These are phyloP conservation scores for Origma solitaria DNA, from an alignment of 2,113 vertebrate genomes.

Conservation along the genomic window DNA sequence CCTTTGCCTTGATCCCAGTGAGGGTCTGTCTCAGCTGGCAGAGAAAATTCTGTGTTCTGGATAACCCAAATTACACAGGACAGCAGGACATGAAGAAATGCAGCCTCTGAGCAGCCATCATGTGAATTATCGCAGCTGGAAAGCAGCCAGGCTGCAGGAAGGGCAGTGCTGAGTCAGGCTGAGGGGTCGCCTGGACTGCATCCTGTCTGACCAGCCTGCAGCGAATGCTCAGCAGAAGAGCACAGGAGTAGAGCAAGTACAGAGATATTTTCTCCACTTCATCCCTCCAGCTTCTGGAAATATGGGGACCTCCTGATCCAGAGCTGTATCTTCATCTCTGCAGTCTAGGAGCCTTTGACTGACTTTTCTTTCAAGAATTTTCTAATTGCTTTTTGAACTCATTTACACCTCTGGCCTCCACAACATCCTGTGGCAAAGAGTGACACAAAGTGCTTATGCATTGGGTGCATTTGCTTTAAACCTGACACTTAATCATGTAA, in stretches of 20 bases:
- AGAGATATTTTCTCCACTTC: neutral
- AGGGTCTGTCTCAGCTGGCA: neutral
- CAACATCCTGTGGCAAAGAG: neutral
- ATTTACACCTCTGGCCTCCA: neutral
- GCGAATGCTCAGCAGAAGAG: neutral
- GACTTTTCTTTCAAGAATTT: neutral
- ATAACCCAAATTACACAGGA: neutral
- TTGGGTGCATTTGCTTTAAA: constrained; percentile 4
- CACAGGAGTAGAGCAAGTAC: constrained; percentile 4
- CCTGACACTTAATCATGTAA: neutral
- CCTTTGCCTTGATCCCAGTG: neutral
- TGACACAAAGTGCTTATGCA: neutral
- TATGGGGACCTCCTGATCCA: constrained; percentile 36
- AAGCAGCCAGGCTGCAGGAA: constrained; percentile 20
- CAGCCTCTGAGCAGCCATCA: neutral
- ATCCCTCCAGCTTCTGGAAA: constrained; percentile 2
- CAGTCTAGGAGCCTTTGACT: neutral
- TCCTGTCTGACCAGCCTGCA: neutral
- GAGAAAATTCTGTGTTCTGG: neutral
- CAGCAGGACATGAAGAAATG: neutral
- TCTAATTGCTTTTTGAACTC: neutral
- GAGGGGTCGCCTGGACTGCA: neutral
- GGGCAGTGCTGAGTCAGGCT: constrained; percentile 49
- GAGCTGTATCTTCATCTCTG: neutral
- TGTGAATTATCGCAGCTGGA: constrained; percentile 19